phyloP scores from a whole-genome alignment of 2,888 invertebrate genomes.

The Aethes cnicana region DNA sequence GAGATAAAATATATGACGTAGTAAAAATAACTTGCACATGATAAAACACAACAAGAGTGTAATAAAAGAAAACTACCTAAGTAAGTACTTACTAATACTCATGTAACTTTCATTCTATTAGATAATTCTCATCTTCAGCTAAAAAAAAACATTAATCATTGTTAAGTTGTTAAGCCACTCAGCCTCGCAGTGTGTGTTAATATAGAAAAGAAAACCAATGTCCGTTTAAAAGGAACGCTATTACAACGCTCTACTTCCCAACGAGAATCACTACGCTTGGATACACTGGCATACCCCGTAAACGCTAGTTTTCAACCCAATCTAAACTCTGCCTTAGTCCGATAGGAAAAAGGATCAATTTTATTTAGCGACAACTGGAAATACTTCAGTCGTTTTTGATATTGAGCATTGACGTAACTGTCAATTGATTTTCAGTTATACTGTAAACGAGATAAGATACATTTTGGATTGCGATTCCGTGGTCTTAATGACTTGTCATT shows the following conservation, averaged over 20 bases:
- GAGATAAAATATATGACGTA: too few species aligned
- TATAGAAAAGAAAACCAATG: conserved; percentile 28
- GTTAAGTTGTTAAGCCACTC: too few species aligned
- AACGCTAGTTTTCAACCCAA: conserved; percentile 4
- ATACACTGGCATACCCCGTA: conserved; percentile 28
- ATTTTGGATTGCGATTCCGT: not conserved
- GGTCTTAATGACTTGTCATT: conserved; percentile 6
- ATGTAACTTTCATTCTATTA: too few species aligned
- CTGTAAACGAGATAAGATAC: not conserved
- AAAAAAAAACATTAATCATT: too few species aligned
- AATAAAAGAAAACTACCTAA: too few species aligned
- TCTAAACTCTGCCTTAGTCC: not conserved
- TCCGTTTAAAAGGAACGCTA: conserved; percentile 25
- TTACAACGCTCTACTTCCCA: conserved; percentile 45
- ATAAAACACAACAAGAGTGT: too few species aligned
- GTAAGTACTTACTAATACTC: too few species aligned
- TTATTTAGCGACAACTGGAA: not conserved
- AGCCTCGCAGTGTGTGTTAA: not conserved
- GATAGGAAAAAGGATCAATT: not conserved
- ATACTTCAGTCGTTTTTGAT: not conserved
- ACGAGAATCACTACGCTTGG: conserved; percentile 46
- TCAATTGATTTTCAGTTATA: conserved; percentile 8
- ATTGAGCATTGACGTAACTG: conserved; percentile 1
- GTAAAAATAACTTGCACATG: too few species aligned
- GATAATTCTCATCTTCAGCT: too few species aligned